Conservation (phyloP, 2,113 vertebrate species). For the Taurulus bubalis region DNA sequence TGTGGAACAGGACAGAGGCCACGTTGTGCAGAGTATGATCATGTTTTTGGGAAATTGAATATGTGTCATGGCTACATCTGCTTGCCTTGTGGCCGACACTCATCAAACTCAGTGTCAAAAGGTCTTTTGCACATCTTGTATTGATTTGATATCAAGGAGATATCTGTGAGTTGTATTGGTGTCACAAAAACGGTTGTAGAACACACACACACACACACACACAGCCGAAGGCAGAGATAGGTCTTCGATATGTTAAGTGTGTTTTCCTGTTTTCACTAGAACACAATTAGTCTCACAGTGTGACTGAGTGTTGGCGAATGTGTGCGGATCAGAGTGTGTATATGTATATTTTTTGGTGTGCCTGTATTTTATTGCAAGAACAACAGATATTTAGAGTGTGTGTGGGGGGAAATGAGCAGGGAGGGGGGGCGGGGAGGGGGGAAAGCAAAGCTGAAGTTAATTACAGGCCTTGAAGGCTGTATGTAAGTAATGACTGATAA, state of each 20-base stretch:
- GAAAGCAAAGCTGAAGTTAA: constrained; percentile 75
- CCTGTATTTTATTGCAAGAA: no score
- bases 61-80: constrained; percentile 47
- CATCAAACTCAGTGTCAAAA: constrained; percentile 16
- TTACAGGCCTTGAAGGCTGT: constrained; percentile 70
- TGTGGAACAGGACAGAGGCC: constrained; percentile 4
- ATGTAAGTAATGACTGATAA: constrained; percentile 70
- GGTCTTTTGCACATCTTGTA: constrained; percentile 21
- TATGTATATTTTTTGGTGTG: not conserved
- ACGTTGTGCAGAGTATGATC: constrained; percentile 13
- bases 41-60: constrained; percentile 54
- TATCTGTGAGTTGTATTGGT: constrained; percentile 14
- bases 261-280: constrained; percentile 51
- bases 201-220: not conserved
- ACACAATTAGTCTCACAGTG: constrained; percentile 50
- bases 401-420: constrained; percentile 56
- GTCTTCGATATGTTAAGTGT: constrained; percentile 34
- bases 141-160: constrained; percentile 49
- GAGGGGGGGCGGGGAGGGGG: constrained; percentile 48
- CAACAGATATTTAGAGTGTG: not conserved
- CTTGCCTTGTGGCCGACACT: constrained; percentile 10
- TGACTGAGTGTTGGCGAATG: constrained; percentile 13
- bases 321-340: not conserved
- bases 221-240: not conserved
- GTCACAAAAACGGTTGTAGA: constrained; percentile 19